phyloP scores from a whole-genome alignment of 2,888 invertebrate species.

The Adelphocoris suturalis region DNA sequence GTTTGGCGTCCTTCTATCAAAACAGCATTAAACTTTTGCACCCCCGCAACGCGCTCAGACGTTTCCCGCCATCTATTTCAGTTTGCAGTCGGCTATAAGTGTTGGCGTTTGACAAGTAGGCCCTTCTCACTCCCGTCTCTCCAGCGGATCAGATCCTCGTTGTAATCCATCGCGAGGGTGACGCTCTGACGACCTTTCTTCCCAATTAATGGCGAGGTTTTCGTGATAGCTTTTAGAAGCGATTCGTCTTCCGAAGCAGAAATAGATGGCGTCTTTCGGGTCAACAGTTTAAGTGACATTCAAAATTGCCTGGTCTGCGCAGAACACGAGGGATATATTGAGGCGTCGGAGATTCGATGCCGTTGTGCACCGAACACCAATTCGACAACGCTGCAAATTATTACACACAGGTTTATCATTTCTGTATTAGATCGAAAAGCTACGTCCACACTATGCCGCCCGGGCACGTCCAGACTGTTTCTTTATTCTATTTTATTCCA shows the following conservation, averaged over 20 bases:
- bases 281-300: background rate
- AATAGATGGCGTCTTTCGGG: background rate
- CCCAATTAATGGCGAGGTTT: slow-evolving; percentile 15
- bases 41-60: background rate
- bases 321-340: too few relatives aligned
- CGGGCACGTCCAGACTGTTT: too few relatives aligned
- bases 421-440: too few relatives aligned
- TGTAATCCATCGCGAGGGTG: slow-evolving; percentile 24
- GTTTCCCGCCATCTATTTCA: background rate
- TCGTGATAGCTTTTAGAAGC: background rate
- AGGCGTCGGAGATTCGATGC: too few relatives aligned
- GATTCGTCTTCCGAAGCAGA: background rate
- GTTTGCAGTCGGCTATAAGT: background rate
- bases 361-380: too few relatives aligned
- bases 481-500: too few relatives aligned
- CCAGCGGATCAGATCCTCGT: background rate
- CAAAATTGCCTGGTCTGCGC: too few relatives aligned
- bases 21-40: slow-evolving; percentile 22
- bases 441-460: too few relatives aligned
- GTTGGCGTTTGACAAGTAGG: background rate
- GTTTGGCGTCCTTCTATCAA: slow-evolving; percentile 34
- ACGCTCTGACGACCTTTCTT: slow-evolving; percentile 21
- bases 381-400: too few relatives aligned
- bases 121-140: background rate
- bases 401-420: too few relatives aligned